Evolutionary conservation across 2,888 invertebrate genomes (phyloP), one percentile per base, ranked within the genome.

Genomic region (Nomada lathburiana): DNA sequence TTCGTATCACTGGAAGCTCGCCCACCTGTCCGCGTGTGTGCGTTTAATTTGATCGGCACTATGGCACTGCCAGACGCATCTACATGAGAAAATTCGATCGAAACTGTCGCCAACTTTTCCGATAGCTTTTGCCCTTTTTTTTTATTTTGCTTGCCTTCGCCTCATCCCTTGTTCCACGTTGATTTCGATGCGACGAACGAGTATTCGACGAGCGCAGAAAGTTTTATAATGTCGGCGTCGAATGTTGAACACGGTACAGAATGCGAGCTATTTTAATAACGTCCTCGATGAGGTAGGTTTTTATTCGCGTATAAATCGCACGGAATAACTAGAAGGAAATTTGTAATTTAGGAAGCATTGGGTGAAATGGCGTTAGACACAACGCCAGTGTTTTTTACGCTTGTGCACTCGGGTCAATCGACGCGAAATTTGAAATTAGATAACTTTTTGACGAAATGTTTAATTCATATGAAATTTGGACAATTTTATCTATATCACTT

Each of bases 31-130:
- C 13, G 26, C 29, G 47, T 23, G 47, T 23, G 18, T 18, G 36
- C 67, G 50, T 73, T 59, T 67, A 59, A 57, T 36, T 65, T 36
- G 20, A 63, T 55, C 29, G 44, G n/a, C 26, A 13, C 3, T 16
- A 16, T 4, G 5, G 47, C 42, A 26, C 4, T 0, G 13, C 29
- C 26, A 11, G 13, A 18, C 7, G 7, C 23, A 53, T 53, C 20
- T 50, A n/a, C 9, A 57, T 23, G 29, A 20, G 53, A 62, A 59
- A 59, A 7, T 20, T 16, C 5, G 10, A 13, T 13, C 16, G 11
- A 29, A 63, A 59, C 36, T 67, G 13, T 23, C 52, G 16, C 2
- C 23, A 73, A 73, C 23, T 73, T 73, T 59, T 36, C 36, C 47
- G 65, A 73, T 67, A 55, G 16, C n/a, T 53, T 13, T 16, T 16